A percentile compares a stretch with the other conserved stretches of the same genome.
Conservation (phyloP, 2,797 vertebrate genomes). For the Hipposideros larvatus region DNA sequence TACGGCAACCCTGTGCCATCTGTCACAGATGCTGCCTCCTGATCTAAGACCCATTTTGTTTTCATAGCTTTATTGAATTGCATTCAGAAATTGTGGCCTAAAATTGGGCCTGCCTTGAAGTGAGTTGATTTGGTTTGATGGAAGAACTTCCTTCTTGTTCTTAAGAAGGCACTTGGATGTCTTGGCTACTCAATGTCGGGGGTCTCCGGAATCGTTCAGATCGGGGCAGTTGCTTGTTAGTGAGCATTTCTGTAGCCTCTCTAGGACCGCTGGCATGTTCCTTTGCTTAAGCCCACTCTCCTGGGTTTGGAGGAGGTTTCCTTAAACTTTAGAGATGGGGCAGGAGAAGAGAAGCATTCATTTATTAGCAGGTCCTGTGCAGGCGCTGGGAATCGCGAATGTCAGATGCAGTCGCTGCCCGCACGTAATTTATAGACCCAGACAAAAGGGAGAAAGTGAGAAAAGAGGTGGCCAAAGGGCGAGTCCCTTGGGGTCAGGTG, state of each 20-base stretch:
- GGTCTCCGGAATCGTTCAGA: not conserved
- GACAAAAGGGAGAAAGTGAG: not conserved
- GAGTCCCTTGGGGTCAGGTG: not conserved
- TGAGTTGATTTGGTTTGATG: not conserved
- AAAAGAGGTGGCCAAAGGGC: not conserved
- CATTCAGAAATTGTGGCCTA: not conserved
- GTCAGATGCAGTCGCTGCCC: not conserved
- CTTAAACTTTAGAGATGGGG: not conserved
- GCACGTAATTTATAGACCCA: not conserved
- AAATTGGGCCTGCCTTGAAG: not conserved
- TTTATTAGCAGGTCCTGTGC: not conserved
- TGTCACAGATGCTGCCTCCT: not conserved
- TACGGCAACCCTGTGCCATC: not conserved
- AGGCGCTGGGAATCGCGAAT: not conserved
- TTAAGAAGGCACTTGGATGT: not conserved
- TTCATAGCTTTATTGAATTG: not conserved
- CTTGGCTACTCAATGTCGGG: not conserved
- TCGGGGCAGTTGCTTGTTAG: not conserved
- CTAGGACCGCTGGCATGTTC: rapidly evolving
- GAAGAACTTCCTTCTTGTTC: not conserved
- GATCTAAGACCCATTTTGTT: not conserved
- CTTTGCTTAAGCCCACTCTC: not conserved
- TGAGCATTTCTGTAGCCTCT: not conserved
- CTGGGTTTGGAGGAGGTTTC: too few species aligned
- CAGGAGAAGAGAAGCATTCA: not conserved